Evolutionary conservation across 2,888 invertebrate species (phyloP), one percentile per base, ranked within the genome.

Genomic region (Torymus auratus): DNA sequence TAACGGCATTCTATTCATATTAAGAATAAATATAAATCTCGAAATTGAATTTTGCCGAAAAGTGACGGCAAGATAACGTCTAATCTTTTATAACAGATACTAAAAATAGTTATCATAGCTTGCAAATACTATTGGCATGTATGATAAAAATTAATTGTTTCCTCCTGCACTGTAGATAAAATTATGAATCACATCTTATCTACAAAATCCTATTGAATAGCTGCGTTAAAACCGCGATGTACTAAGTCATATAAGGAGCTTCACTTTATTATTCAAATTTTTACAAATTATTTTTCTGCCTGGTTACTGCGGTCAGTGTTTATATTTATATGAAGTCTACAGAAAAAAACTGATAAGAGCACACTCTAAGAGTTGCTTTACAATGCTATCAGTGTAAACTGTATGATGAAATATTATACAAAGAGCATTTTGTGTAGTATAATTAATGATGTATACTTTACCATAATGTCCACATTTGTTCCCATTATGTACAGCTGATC

Each of bases 401-500:
- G 2, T 12, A 52, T 23, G 5, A 62, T 15, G 10, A 41, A 15
- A 60, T 55, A 41, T 41, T 2, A 11, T 11, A 62, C 20, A 62
- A 11, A 14, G 11, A 11, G 61, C 23, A 55, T 56, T 56, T 11
- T 55, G 20, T 20, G 55, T 20, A 60, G 23, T 17, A 67, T 58
- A 69, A 61, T 14, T 53, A 53, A 20, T 41, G 41, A 67, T n/a
- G 53, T 76, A 74, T 55, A 68, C 56, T 64, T 80, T 89, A 96
- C 96, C 96, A 97, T 95, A 68, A 96, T 93, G 88, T 96, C 96
- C 69, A 95, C 94, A 91, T 96, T 95, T 84, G 95, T 95, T 52
- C 97, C 97, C 93, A 97, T 95, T 83, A 97, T 93, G 89, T 94
- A 94, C 3, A 95, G 92, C 89, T 97, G 97, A 88, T 96, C 96